Conservation (phyloP, 2,888 invertebrate species). For the Lepetodrilus schrolli region DNA sequence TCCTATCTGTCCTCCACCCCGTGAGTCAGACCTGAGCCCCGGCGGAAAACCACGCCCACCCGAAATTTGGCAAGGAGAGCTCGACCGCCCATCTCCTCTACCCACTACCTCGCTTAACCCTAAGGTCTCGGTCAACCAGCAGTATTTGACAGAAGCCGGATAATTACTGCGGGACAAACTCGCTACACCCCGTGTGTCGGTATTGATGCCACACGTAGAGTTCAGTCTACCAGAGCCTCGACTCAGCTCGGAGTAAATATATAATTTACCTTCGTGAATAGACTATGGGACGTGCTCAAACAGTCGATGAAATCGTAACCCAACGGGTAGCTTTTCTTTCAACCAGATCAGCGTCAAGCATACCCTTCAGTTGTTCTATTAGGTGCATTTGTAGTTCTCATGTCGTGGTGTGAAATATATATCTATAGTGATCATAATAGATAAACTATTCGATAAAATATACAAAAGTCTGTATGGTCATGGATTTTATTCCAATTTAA, state of each 20-base stretch:
- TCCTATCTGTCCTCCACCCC: neutral
- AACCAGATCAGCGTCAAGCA: no score
- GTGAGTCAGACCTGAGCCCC: neutral
- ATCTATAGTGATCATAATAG: no score
- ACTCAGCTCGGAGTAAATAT: neutral
- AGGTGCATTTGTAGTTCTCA: no score
- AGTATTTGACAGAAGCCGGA: neutral
- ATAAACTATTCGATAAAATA: no score
- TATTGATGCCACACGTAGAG: neutral
- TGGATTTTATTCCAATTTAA: constrained; percentile 7
- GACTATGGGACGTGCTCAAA: neutral
- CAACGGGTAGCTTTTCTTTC: constrained; percentile 22
- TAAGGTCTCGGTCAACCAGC: neutral
- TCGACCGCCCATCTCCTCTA: no score
- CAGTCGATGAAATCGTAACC: neutral
- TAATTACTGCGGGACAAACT: constrained; percentile 2
- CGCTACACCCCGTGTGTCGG: neutral
- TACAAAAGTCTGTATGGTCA: no score
- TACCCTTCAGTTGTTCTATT: no score
- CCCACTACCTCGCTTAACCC: constrained; percentile 15
- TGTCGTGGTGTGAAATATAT: no score
- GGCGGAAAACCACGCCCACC: neutral
- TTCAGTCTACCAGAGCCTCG: neutral
- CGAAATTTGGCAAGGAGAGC: neutral
- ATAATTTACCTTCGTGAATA: constrained; percentile 16